Conservation (phyloP, 2,797 vertebrate genomes). For the Phataginus tetradactyla region DNA sequence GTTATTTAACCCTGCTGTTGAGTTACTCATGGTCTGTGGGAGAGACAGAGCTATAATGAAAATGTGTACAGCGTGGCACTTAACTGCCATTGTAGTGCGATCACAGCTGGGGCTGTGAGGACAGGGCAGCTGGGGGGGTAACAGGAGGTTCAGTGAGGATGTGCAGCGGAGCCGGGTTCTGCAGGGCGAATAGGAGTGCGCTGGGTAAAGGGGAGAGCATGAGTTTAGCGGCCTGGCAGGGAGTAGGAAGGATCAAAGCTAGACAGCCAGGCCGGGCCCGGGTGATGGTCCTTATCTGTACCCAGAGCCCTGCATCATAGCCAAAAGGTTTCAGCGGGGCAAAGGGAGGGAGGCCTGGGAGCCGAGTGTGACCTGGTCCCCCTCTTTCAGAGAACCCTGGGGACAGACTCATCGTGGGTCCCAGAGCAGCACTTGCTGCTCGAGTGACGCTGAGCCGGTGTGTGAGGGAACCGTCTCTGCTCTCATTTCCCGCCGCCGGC, state of each 20-base stretch:
- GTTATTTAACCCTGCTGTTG: not conserved
- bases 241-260: not conserved
- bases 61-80: accelerated
- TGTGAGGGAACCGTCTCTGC: not conserved
- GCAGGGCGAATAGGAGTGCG: not conserved
- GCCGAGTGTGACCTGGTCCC: not conserved
- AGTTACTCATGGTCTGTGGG: not conserved
- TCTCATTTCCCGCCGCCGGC: not conserved
- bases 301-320: no score
- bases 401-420: not conserved
- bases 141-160: no score
- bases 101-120: not conserved
- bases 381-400: not conserved
- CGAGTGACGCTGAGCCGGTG: accelerated
- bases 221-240: not conserved
- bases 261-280: accelerated
- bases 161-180: not conserved
- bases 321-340: no score
- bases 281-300: accelerated
- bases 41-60: not conserved
- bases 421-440: no score
- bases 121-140: not conserved
- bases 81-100: accelerated
- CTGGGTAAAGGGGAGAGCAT: accelerated
- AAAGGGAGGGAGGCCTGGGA: not conserved